Conservation (phyloP, 2,113 vertebrate genomes). For the Oreochromis niloticus region DNA sequence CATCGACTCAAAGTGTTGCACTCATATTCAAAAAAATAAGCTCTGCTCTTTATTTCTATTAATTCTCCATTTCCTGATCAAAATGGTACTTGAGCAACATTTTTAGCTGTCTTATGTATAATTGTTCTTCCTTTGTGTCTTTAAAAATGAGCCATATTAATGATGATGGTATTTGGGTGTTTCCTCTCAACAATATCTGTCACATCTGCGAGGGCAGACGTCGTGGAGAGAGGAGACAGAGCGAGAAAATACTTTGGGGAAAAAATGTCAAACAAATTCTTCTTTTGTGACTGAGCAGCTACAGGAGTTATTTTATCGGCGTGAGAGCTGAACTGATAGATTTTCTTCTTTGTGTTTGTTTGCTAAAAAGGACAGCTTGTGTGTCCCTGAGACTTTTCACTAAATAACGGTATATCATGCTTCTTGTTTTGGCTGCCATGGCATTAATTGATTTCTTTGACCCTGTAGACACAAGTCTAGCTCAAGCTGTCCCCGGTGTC, state of each 20-base stretch:
- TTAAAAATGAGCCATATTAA: background rate
- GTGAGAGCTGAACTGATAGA: background rate
- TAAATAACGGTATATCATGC: background rate
- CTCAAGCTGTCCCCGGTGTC: background rate
- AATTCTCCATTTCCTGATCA: background rate
- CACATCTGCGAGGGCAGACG: background rate
- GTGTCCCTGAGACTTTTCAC: background rate
- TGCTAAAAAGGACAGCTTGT: background rate
- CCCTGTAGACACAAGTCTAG: background rate
- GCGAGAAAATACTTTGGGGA: background rate
- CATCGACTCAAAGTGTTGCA: background rate
- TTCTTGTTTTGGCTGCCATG: background rate
- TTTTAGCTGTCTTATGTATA: background rate
- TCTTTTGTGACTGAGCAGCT: background rate
- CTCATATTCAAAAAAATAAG: background rate
- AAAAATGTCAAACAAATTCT: background rate
- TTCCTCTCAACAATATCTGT: background rate
- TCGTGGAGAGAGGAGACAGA: background rate
- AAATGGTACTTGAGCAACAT: background rate
- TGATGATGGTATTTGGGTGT: background rate
- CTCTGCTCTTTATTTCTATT: background rate
- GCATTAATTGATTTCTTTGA: background rate
- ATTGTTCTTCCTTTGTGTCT: background rate
- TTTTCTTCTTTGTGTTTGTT: background rate
- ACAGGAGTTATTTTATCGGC: rapidly evolving